A percentile compares a stretch with the other conserved stretches of the same genome.
Conservation (phyloP, 2,113 vertebrate species). For the Empidonax traillii region DNA sequence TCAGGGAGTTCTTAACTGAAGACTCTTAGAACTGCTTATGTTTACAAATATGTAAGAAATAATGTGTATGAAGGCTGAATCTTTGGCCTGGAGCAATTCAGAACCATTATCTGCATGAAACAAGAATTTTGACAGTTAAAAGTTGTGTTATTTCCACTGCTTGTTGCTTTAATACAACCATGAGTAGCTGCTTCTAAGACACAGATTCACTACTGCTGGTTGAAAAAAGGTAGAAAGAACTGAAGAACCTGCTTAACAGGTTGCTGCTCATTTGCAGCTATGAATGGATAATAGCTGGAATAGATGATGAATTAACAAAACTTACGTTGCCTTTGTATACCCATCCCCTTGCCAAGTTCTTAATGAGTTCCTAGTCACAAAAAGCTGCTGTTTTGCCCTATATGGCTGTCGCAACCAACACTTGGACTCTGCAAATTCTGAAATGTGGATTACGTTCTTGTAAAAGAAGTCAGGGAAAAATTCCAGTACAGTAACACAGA, state of each 20-base stretch:
- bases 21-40: neutral
- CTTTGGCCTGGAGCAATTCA: neutral
- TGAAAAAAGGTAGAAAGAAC: neutral
- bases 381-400: neutral
- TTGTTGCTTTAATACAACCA: neutral
- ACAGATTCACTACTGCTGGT: neutral
- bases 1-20: neutral
- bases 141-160: neutral
- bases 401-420: neutral
- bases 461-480: neutral
- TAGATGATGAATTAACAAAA: neutral
- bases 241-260: neutral
- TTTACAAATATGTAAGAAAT: neutral
- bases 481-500: neutral
- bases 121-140: neutral
- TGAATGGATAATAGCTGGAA: neutral
- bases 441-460: neutral
- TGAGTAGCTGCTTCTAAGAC: neutral
- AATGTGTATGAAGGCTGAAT: neutral
- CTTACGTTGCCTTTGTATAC: neutral
- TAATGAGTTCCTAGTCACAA: neutral
- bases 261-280: neutral
- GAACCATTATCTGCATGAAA: neutral
- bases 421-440: neutral
- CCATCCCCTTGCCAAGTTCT: neutral